Evolutionary conservation across 2,888 invertebrate genomes (phyloP).

Genomic region (Drosophila fulvimacula): DNA sequence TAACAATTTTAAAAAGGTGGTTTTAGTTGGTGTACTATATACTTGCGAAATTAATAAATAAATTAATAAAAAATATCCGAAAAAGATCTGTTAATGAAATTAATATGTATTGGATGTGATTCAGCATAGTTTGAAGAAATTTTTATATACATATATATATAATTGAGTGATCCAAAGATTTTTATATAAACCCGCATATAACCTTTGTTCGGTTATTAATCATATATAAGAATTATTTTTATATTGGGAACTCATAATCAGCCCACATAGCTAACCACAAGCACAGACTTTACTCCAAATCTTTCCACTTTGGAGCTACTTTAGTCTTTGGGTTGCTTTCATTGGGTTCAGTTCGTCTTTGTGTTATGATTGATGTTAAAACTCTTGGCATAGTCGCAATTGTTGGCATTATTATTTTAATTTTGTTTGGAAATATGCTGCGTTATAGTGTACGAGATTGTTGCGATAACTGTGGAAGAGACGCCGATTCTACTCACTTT

Average conservation of each 20-base stretch:
- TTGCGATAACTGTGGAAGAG: neutral
- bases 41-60: too few relatives aligned
- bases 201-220: neutral
- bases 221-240: neutral
- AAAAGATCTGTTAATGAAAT: too few relatives aligned
- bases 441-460: constrained; percentile 6
- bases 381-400: constrained; percentile 7
- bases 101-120: too few relatives aligned
- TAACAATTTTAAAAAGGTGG: too few relatives aligned
- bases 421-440: constrained; percentile 20
- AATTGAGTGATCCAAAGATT: neutral
- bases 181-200: neutral
- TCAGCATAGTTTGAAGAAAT: too few relatives aligned
- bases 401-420: constrained; percentile 6
- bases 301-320: neutral
- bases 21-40: too few relatives aligned
- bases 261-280: neutral
- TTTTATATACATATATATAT: too few relatives aligned
- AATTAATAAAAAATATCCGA: too few relatives aligned
- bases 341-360: neutral
- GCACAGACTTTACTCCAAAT: neutral
- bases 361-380: constrained; percentile 8
- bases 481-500: constrained; percentile 2
- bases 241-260: neutral
- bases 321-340: constrained; percentile 6